Evolutionary conservation across 2,888 invertebrate genomes (phyloP).

Genomic region (Xanthia icteritia): DNA sequence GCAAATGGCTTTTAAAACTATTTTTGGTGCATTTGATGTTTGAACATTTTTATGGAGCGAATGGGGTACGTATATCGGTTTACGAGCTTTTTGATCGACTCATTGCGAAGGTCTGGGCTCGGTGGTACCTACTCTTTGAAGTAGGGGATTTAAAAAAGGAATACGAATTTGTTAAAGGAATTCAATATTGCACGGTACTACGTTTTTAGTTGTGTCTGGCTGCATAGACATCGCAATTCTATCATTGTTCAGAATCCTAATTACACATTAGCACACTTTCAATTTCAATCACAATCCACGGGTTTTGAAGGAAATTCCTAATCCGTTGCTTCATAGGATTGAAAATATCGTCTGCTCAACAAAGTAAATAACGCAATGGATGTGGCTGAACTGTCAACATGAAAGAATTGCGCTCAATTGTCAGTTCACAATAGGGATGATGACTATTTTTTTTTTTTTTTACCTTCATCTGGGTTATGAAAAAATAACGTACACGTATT

Average conservation of each 20-base stretch:
- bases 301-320: too few relatives aligned
- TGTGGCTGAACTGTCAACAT: too few relatives aligned
- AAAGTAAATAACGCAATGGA: too few relatives aligned
- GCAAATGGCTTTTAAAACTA: slow-evolving; percentile 42
- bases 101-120: not conserved
- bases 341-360: too few relatives aligned
- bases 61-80: slow-evolving; percentile 9
- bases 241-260: not conserved
- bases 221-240: not conserved
- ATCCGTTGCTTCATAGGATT: too few relatives aligned
- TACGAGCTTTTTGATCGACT: slow-evolving; percentile 30
- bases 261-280: too few relatives aligned
- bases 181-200: not conserved
- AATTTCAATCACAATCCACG: too few relatives aligned
- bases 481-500: too few relatives aligned
- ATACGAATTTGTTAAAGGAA: not conserved
- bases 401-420: too few relatives aligned
- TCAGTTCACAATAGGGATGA: too few relatives aligned
- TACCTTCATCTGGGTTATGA: too few relatives aligned
- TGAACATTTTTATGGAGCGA: slow-evolving; percentile 29
- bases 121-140: slow-evolving; percentile 9
- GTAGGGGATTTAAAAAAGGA: not conserved
- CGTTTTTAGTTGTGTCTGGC: not conserved
- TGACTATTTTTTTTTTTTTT: too few relatives aligned
- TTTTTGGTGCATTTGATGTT: slow-evolving; percentile 58